Percentiles rank a stretch among this genome's conserved stretches.
phyloP scores from a whole-genome alignment of 2,113 vertebrate species.

The Engraulis encrasicolus region DNA sequence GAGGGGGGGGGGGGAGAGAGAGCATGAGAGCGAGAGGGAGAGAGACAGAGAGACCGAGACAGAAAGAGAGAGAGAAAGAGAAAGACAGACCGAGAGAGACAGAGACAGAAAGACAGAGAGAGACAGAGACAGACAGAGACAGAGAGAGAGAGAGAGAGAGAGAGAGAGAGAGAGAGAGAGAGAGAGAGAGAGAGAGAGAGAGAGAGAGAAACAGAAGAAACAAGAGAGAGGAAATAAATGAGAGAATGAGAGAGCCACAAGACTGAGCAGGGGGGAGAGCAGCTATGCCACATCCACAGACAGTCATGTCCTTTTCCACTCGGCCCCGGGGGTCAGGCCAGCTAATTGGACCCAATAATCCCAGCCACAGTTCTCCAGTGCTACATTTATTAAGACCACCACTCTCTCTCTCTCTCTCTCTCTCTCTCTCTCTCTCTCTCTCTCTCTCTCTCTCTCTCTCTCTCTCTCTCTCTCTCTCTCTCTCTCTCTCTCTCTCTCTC shows the following conservation, averaged over 20 bases:
- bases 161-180: background rate
- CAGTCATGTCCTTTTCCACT: slow-evolving; percentile 54
- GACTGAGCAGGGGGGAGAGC: background rate
- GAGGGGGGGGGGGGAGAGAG: background rate
- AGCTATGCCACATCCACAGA: slow-evolving; percentile 56
- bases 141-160: background rate
- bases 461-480: too few relatives aligned
- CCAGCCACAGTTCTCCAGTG: slow-evolving; percentile 38
- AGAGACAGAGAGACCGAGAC: too few relatives aligned
- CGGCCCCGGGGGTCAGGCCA: slow-evolving; percentile 51
- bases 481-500: too few relatives aligned
- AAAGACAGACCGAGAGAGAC: background rate
- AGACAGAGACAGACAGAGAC: background rate
- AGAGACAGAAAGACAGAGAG: slow-evolving; percentile 10
- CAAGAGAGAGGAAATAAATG: background rate
- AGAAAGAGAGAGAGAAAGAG: background rate
- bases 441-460: too few relatives aligned
- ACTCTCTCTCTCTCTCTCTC: too few relatives aligned
- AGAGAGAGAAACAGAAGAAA: background rate
- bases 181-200: background rate
- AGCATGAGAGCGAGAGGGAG: too few relatives aligned
- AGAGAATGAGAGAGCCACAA: background rate
- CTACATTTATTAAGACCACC: background rate
- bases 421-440: too few relatives aligned
- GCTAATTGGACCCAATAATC: slow-evolving; percentile 45